Conservation (phyloP, 2,888 invertebrate genomes). For the Hirtodrosophila cameraria region DNA sequence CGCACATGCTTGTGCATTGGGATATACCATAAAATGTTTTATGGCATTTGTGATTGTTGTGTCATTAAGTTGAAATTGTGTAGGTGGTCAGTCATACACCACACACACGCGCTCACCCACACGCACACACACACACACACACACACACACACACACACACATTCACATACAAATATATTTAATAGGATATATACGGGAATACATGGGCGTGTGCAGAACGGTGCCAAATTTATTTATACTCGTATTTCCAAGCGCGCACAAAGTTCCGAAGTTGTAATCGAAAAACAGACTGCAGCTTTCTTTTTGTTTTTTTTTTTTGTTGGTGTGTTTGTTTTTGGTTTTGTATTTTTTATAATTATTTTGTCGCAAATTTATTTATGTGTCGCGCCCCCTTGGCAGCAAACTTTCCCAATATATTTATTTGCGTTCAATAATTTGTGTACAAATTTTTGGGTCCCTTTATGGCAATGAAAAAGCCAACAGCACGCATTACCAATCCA, state of each 20-base stretch:
- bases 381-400: conserved; percentile 23
- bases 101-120: conserved; percentile 8
- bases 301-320: conserved; percentile 11
- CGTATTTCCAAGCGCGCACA: conserved; percentile 45
- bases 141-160: conserved; percentile 4
- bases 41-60: conserved; percentile 79
- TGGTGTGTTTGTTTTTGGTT: too few species aligned
- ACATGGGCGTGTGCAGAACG: conserved; percentile 58
- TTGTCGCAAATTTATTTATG: conserved; percentile 72
- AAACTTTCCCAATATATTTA: conserved; percentile 52
- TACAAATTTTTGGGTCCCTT: conserved; percentile 71
- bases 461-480: conserved; percentile 71
- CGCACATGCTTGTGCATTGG: conserved; percentile 18
- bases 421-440: conserved; percentile 78
- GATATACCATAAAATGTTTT: conserved; percentile 73
- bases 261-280: conserved; percentile 79
- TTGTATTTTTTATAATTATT: conserved; percentile 66
- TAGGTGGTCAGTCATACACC: conserved; percentile 64
- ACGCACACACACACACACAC: conserved; percentile 24
- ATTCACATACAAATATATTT: conserved; percentile 2
- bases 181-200: neutral
- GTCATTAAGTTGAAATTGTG: conserved; percentile 80
- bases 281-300: conserved; percentile 56
- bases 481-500: conserved; percentile 35
- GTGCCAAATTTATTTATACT: conserved; percentile 69